These are phyloP conservation scores for Allobates femoralis DNA, from an alignment of 2,797 vertebrate species.

Conservation along the genomic window DNA sequence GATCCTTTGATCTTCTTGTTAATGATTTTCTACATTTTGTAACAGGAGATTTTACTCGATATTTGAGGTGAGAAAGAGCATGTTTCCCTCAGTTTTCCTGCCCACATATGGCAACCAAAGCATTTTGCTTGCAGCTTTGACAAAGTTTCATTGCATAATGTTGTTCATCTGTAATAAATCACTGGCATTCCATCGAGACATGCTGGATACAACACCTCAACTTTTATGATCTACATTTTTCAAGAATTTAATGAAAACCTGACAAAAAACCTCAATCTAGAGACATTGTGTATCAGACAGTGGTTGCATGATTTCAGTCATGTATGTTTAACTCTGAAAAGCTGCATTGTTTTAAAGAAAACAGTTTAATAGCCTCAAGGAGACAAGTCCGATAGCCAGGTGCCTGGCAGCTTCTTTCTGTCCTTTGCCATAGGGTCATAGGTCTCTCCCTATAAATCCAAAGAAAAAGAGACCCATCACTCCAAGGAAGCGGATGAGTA, in stretches of 20 bases:
- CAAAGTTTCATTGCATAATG: slow-evolving; percentile 47
- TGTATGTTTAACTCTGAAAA: too few relatives aligned
- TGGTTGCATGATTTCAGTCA: too few relatives aligned
- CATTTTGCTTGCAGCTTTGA: slow-evolving; percentile 43
- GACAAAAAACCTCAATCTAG: too few relatives aligned
- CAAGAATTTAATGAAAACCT: neutral
- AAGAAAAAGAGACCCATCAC: too few relatives aligned
- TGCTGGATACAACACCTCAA: neutral
- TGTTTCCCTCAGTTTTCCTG: neutral
- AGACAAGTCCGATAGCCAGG: too few relatives aligned
- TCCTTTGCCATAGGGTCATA: too few relatives aligned
- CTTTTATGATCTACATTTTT: neutral
- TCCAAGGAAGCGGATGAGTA: too few relatives aligned
- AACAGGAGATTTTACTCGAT: neutral
- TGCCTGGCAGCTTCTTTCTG: too few relatives aligned
- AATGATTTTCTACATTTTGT: slow-evolving; percentile 27
- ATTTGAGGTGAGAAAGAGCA: slow-evolving; percentile 28
- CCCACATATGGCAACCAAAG: slow-evolving; percentile 15
- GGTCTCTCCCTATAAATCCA: too few relatives aligned
- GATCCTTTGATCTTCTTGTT: slow-evolving; percentile 14
- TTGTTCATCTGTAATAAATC: slow-evolving; percentile 40
- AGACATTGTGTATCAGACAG: too few relatives aligned
- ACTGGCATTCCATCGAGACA: slow-evolving; percentile 24
- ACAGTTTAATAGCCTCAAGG: too few relatives aligned
- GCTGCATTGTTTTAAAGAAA: too few relatives aligned